Percentiles rank a stretch among this genome's conserved stretches.
Conservation (phyloP, 1,140 invertebrate species). For the Psix sp. region DNA sequence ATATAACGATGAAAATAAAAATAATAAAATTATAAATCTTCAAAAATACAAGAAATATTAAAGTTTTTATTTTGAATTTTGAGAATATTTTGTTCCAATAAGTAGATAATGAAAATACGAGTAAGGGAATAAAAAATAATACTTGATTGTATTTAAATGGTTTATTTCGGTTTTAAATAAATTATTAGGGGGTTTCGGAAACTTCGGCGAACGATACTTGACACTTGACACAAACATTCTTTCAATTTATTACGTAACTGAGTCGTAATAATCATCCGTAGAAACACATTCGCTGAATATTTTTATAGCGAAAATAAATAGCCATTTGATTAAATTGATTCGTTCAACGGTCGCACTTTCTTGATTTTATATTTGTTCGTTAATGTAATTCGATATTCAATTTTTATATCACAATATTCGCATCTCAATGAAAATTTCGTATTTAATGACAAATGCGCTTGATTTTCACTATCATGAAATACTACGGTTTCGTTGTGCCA, state of each 20-base stretch:
- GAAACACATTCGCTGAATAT: constrained; percentile 24
- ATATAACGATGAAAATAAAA: too few relatives aligned
- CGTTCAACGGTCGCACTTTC: not conserved
- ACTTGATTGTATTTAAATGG: constrained; percentile 56
- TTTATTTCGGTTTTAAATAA: constrained; percentile 56
- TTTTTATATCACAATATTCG: constrained; percentile 28
- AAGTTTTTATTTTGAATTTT: too few relatives aligned
- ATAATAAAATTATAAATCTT: too few relatives aligned
- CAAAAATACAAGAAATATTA: too few relatives aligned
- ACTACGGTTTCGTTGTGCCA: constrained; percentile 11
- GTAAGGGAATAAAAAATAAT: too few relatives aligned
- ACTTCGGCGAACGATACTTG: constrained; percentile 58
- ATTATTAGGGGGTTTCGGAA: constrained; percentile 39
- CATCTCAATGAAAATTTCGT: constrained; percentile 8
- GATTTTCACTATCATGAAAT: constrained; percentile 4
- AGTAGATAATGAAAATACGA: too few relatives aligned
- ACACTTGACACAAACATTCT: constrained; percentile 52
- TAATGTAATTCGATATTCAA: constrained; percentile 2
- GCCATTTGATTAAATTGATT: not conserved
- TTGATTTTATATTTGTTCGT: constrained; percentile 6
- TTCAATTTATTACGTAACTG: constrained; percentile 16
- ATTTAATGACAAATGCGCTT: constrained; percentile 4
- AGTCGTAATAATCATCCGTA: constrained; percentile 3
- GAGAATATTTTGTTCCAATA: too few relatives aligned
- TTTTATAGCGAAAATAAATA: constrained; percentile 21